Base-by-base conservation (phyloP, 2,888 invertebrate genomes). In the Orthosia gothica region DNA sequence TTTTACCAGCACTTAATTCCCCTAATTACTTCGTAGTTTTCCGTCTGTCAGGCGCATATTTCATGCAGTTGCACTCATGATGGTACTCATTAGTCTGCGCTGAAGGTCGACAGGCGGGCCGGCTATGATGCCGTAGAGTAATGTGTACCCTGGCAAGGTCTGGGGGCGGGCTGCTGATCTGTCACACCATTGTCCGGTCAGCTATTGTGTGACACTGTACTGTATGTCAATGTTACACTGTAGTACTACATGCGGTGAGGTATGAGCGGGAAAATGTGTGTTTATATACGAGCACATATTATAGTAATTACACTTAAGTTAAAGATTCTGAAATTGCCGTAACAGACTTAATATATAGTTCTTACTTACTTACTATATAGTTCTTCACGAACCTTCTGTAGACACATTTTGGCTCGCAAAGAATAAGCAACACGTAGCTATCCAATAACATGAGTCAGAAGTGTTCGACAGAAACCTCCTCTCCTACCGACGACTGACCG, bases 101-200 rank as follows among this genome's bases (percentile, higher is more conserved):
- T 23, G 79, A 87, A 86, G 86, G 86, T 65, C 76, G 50, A 66
- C 58, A 49, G 85, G 81, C 73, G 74, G 79, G 57, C 58, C 57
- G 40, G 9, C 50, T 70, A 64, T 50, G 64, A n/a, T 13, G 15
- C 45, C 61, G 11, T 2, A 16, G 20, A 5, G 12, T 76, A 76
- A 79, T 77, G 59, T 58, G 61, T 67, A 57, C 59, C 58, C 68
- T 69, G 62, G 74, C 76, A 80, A 79, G 86, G 86, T 61, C 78
- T 68, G 52, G 74, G 74, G 86, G 88, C 87, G 88, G 58, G 73
- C 69, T 54, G 49, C 59, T 18, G 47, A 74, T 76, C 81, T 79
- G 84, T 76, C 84, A 74, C 70, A 77, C 40, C 57, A 86, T 85
- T 86, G 87, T 86, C 66, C 70, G 26, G 62, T 32, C 40, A 40